A percentile compares a stretch with the other conserved stretches of the same genome.
phyloP scores from a whole-genome alignment of 1,140 invertebrate species.

The Cylas formicarius region DNA sequence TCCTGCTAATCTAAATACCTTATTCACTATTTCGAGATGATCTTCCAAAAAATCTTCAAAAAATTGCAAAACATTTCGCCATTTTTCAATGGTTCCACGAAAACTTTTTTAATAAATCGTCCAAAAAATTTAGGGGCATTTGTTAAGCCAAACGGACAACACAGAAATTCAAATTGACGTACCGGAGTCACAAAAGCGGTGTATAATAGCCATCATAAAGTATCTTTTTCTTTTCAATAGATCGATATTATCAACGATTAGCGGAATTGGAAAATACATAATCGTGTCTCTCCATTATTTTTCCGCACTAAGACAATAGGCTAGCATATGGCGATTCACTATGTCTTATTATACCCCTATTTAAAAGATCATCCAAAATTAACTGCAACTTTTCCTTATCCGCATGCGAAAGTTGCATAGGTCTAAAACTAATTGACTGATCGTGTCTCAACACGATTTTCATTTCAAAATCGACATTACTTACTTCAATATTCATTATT shows the following conservation, averaged over 20 bases:
- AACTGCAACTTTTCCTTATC: constrained; percentile 31
- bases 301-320: constrained; percentile 44
- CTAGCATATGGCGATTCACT: constrained; percentile 41
- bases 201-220: too few relatives aligned
- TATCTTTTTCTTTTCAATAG: constrained; percentile 22
- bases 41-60: too few relatives aligned
- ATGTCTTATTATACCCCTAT: constrained; percentile 29
- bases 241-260: constrained; percentile 38
- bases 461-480: constrained; percentile 22
- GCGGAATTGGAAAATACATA: constrained; percentile 42
- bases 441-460: constrained; percentile 15
- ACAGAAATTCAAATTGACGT: too few relatives aligned
- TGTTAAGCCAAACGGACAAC: too few relatives aligned
- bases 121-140: too few relatives aligned
- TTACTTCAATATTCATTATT: too few relatives aligned
- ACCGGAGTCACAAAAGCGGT: too few relatives aligned
- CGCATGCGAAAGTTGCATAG: constrained; percentile 29
- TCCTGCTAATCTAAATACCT: constrained; percentile 1
- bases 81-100: too few relatives aligned
- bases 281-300: constrained; percentile 41
- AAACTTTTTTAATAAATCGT: too few relatives aligned
- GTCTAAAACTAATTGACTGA: constrained; percentile 29
- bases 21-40: constrained; percentile 4
- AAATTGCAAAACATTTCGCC: too few relatives aligned
- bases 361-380: constrained; percentile 35